These are phyloP conservation scores for Tolmerus cingulatus DNA, from an alignment of 2,888 invertebrate genomes.

Conservation along the genomic window DNA sequence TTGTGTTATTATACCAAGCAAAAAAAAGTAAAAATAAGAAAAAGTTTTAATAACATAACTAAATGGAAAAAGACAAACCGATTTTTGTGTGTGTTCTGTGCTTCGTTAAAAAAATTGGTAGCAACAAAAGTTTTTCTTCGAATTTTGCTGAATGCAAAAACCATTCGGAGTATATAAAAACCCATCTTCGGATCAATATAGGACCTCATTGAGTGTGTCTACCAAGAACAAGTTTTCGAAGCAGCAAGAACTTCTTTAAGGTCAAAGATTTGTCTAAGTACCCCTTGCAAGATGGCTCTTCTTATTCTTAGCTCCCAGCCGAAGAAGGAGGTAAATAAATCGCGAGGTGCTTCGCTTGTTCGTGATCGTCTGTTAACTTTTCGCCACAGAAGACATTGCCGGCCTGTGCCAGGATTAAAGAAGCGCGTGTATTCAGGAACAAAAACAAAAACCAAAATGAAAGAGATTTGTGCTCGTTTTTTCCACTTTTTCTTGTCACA, in stretches of 20 bases:
- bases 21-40: neutral
- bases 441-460: neutral
- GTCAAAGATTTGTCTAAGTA: slow-evolving; percentile 4
- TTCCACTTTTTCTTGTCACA: neutral
- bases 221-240: neutral
- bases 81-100: neutral
- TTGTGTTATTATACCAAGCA: slow-evolving; percentile 1
- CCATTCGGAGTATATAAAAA: neutral
- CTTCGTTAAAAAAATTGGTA: neutral
- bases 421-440: neutral
- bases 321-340: neutral
- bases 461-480: neutral
- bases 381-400: neutral
- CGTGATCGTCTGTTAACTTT: neutral
- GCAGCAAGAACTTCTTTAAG: neutral
- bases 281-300: neutral
- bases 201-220: neutral
- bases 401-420: neutral
- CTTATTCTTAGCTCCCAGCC: neutral
- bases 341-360: neutral
- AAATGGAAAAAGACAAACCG: neutral
- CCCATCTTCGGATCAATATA: neutral
- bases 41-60: neutral
- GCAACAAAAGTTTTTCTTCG: neutral
- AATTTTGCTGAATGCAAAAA: neutral